A percentile compares a stretch with the other conserved stretches of the same genome.
Evolutionary conservation across 2,888 invertebrate species (phyloP).

Genomic region (Adineta ricciae): DNA sequence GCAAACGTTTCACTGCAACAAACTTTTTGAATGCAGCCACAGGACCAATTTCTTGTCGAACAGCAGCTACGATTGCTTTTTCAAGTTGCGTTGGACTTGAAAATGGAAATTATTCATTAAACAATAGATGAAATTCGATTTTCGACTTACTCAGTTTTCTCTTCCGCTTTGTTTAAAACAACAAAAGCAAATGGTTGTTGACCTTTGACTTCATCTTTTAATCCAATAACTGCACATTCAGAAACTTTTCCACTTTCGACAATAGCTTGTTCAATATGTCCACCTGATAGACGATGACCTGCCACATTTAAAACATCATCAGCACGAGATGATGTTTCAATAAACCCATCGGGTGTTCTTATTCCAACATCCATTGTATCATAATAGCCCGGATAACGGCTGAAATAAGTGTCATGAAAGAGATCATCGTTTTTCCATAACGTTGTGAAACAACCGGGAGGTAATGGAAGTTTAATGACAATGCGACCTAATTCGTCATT

Average conservation of each 20-base stretch:
- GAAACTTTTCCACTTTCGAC: constrained; percentile 72
- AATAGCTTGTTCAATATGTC: constrained; percentile 71
- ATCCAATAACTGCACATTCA: constrained; percentile 78
- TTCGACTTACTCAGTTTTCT: background rate
- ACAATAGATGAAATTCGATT: background rate
- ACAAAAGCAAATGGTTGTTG: constrained; percentile 68
- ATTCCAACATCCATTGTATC: constrained; percentile 91
- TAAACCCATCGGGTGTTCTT: constrained; percentile 68
- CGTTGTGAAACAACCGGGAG: constrained; percentile 75
- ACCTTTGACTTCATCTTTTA: constrained; percentile 77
- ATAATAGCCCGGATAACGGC: constrained; percentile 70
- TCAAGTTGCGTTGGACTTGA: constrained; percentile 50
- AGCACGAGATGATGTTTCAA: constrained; percentile 77
- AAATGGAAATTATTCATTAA: background rate
- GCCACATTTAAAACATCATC: constrained; percentile 92
- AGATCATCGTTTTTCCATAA: constrained; percentile 70
- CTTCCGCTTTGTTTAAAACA: background rate
- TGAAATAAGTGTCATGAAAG: constrained; percentile 71
- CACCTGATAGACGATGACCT: constrained; percentile 77
- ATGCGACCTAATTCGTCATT: constrained; percentile 70
- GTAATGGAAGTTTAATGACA: constrained; percentile 64
- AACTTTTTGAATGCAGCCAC: constrained; percentile 76
- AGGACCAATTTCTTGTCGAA: constrained; percentile 66
- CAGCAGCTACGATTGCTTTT: constrained; percentile 56
- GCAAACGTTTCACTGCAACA: constrained; percentile 67